A percentile compares a stretch with the other conserved stretches of the same genome.
phyloP scores from a whole-genome alignment of 2,888 invertebrate species.

The Apamea crenata region DNA sequence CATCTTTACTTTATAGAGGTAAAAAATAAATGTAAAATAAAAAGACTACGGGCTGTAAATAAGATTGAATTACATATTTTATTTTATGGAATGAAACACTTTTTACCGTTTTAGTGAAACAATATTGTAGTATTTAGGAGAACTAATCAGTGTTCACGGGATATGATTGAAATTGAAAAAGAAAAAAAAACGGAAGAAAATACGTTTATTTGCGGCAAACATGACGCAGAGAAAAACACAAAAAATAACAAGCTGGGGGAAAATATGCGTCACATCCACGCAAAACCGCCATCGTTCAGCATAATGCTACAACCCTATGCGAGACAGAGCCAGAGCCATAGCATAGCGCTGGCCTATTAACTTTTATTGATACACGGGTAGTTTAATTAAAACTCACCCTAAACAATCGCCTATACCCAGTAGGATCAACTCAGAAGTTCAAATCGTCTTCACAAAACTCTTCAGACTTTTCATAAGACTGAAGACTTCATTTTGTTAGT shows the following conservation, averaged over 20 bases:
- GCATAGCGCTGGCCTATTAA: too few relatives aligned
- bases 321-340: too few relatives aligned
- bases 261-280: too few relatives aligned
- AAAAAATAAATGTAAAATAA: slow-evolving; percentile 14
- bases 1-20: neutral
- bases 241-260: too few relatives aligned
- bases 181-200: too few relatives aligned
- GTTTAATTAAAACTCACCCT: neutral
- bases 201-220: too few relatives aligned
- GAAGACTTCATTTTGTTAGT: neutral
- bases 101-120: neutral
- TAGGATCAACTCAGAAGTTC: neutral
- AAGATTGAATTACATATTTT: neutral
- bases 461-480: neutral
- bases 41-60: neutral
- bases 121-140: neutral
- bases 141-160: neutral
- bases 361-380: neutral
- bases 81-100: neutral
- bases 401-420: neutral
- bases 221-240: too few relatives aligned
- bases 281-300: too few relatives aligned
- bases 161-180: neutral
- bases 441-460: neutral
- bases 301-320: too few relatives aligned